These are phyloP conservation scores for Myrmecobius fasciatus DNA, from an alignment of 2,113 vertebrate genomes.

Conservation along the genomic window DNA sequence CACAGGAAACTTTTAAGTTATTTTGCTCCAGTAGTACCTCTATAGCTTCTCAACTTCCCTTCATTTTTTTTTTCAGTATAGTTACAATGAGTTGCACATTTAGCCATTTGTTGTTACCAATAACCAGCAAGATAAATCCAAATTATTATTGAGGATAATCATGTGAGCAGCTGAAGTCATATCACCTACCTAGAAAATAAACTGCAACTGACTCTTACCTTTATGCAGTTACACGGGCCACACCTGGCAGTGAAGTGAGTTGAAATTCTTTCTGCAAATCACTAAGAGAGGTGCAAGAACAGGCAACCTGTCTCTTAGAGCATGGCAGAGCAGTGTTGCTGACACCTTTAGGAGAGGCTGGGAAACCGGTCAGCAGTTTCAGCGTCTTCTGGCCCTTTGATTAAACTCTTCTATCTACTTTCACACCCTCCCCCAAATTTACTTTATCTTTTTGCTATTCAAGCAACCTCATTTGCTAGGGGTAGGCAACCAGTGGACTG, in stretches of 20 bases:
- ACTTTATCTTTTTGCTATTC: conserved; percentile 66
- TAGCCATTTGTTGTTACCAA: conserved; percentile 51
- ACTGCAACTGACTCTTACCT: conserved; percentile 84
- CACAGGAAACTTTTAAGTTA: conserved; percentile 64
- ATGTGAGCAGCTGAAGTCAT: conserved; percentile 52
- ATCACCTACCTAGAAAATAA: conserved; percentile 74
- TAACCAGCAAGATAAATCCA: conserved; percentile 42
- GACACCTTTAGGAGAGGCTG: conserved; percentile 84
- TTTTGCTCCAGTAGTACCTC: conserved; percentile 6
- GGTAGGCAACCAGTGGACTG: conserved; percentile 80
- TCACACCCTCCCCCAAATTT: conserved; percentile 53
- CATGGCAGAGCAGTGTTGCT: conserved; percentile 82
- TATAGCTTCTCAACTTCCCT: conserved; percentile 1
- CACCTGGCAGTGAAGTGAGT: conserved; percentile 79
- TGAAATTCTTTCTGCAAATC: conserved; percentile 83
- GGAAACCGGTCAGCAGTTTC: conserved; percentile 84
- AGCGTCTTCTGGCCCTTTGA: conserved; percentile 81
- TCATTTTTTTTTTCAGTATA: conserved; percentile 8
- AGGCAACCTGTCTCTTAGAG: conserved; percentile 85
- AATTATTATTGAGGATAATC: conserved; percentile 61
- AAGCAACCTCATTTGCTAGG: conserved; percentile 76
- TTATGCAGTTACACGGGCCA: conserved; percentile 78
- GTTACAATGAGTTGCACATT: conserved; percentile 10
- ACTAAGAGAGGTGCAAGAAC: conserved; percentile 79
- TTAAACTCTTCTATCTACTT: conserved; percentile 80